Percentiles rank a stretch among this genome's conserved stretches.
These are phyloP conservation scores for Chamaea fasciata DNA, from an alignment of 2,113 vertebrate genomes.

Conservation along the genomic window DNA sequence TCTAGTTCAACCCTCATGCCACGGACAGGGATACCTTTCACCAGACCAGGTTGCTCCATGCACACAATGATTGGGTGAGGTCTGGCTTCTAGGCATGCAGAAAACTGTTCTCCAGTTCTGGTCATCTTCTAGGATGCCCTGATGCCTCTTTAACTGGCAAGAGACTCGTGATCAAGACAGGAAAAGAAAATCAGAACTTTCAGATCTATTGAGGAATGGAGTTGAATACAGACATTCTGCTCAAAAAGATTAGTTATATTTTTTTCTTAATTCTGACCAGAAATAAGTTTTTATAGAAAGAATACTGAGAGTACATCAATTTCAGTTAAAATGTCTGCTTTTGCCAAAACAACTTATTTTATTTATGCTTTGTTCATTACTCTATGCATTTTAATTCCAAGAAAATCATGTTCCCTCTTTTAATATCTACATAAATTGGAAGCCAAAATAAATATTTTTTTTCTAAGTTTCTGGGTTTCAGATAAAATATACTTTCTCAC, in stretches of 20 bases:
- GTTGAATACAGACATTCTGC: not conserved
- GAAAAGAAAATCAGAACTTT: not conserved
- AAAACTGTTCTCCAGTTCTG: not conserved
- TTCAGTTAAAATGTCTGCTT: not conserved
- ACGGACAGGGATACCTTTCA: not conserved
- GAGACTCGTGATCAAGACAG: not conserved
- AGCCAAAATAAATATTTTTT: not conserved
- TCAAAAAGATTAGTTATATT: not conserved
- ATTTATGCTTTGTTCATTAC: not conserved
- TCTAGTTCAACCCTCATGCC: rapidly evolving
- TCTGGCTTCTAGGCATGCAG: not conserved
- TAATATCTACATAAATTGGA: not conserved
- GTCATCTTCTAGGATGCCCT: too few relatives aligned
- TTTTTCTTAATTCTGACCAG: not conserved
- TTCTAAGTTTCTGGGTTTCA: not conserved
- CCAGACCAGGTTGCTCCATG: too few relatives aligned
- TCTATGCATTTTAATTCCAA: not conserved
- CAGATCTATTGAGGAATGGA: not conserved
- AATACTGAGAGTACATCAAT: not conserved
- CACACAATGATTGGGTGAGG: not conserved
- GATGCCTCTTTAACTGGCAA: not conserved
- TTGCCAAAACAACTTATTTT: not conserved
- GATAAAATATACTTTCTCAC: not conserved
- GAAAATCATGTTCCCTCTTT: not conserved
- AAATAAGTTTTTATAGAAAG: not conserved